A percentile compares a stretch with the other conserved stretches of the same genome.
Conservation (phyloP, 2,113 vertebrate species). For the Phaetusa simplex region DNA sequence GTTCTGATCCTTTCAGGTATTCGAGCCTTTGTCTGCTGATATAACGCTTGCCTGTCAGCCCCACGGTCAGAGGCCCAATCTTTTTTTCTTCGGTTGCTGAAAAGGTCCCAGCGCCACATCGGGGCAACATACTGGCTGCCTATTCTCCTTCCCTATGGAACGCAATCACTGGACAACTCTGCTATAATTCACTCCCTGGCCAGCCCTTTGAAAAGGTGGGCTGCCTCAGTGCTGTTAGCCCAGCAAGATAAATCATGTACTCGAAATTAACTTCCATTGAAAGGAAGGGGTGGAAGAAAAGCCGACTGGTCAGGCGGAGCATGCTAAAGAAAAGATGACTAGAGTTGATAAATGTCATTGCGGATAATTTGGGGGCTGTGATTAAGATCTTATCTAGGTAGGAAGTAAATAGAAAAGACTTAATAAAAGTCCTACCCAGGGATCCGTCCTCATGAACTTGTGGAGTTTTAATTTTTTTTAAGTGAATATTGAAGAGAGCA, state of each 20-base stretch:
- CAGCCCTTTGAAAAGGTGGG: constrained; percentile 87
- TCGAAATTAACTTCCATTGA: constrained; percentile 93
- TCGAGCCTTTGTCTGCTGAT: constrained; percentile 84
- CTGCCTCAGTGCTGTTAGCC: constrained; percentile 79
- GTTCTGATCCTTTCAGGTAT: constrained; percentile 85
- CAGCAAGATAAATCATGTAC: constrained; percentile 87
- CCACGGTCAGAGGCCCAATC: constrained; percentile 84
- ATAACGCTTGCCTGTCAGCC: constrained; percentile 80
- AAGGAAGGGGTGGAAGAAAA: constrained; percentile 78
- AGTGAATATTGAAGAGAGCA: constrained; percentile 36
- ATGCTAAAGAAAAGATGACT: constrained; percentile 77
- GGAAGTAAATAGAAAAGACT: constrained; percentile 85
- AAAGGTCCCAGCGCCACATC: constrained; percentile 83
- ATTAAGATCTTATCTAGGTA: constrained; percentile 92
- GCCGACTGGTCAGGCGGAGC: constrained; percentile 77
- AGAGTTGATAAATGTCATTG: constrained; percentile 85
- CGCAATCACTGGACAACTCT: constrained; percentile 92
- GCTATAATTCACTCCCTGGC: constrained; percentile 88
- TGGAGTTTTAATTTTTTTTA: constrained; percentile 52
- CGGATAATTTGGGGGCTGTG: constrained; percentile 85
- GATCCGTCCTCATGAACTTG: constrained; percentile 58
- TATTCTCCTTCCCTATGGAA: constrained; percentile 87
- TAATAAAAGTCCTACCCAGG: constrained; percentile 75
- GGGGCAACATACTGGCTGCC: constrained; percentile 82
- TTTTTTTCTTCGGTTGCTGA: constrained; percentile 80